Evolutionary conservation across 2,113 vertebrate species (phyloP), one percentile per base, ranked within the genome.

Genomic region (Alligator mississippiensis): DNA sequence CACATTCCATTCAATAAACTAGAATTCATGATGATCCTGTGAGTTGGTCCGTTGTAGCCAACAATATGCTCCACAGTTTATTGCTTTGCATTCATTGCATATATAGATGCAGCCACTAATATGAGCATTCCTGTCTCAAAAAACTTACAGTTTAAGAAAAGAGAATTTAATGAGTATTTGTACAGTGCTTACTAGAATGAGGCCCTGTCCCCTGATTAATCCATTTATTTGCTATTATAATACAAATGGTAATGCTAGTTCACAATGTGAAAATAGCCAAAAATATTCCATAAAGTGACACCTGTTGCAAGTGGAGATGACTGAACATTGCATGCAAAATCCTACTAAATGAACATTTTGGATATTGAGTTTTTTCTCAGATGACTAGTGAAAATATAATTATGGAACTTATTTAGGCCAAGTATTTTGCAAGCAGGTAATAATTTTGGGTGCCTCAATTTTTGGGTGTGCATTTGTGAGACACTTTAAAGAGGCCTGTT

Each of bases 351-450:
- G 38, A 87, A 77, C 90, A 95, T 93, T 63, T 2, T 70, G 19
- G 28, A 90, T 84, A 89, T 94, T 95, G 75, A 79, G 58, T 4
- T 2, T 95, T 95, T 92, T 85, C 62, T 94, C 68, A 93, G 94
- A 60, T 74, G 66, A 10, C 30, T 54, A 62, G 9, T 25, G 34
- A 25, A 62, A 79, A 82, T 82, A 17, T 13, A 27, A 74, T 85
- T 54, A 79, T 22, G 17, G 3, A 84, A 17, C 30, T 22, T 74
- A 15, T 89, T 89, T 87, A 16, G 66, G 5, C 14, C 10, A 63
- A 17, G 2, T 76, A 16, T 77, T 94, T 88, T 76, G 87, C 84
- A 57, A 47, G 1, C 1, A 7, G 79, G n/a, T 63, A 2, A 0
- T 74, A 76, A 87, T 81, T 58, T 60, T 82, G 28, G 47, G 54